These are phyloP conservation scores for Heliangelus exortis DNA, from an alignment of 2,797 vertebrate species.

Conservation along the genomic window DNA sequence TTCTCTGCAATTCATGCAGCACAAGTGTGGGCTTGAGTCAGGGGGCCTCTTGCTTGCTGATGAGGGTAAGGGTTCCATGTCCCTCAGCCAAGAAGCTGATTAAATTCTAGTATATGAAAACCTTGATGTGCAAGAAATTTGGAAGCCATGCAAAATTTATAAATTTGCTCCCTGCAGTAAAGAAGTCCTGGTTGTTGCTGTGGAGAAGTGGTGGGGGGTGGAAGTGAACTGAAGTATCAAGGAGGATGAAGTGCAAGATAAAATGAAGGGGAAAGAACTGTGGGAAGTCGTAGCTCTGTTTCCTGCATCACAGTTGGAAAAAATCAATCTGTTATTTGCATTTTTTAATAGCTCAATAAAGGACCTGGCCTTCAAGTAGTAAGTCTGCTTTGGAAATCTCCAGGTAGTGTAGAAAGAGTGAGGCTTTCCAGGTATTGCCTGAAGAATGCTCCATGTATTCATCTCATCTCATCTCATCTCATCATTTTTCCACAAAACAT, in stretches of 20 bases:
- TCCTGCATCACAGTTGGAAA: background rate
- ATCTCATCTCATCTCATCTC: background rate
- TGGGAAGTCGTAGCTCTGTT: background rate
- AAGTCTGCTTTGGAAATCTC: background rate
- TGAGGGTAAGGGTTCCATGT: background rate
- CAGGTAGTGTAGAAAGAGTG: background rate
- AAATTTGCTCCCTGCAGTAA: background rate
- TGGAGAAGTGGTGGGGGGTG: background rate
- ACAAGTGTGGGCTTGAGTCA: background rate
- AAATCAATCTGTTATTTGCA: background rate
- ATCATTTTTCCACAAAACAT: background rate
- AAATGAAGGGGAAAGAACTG: background rate
- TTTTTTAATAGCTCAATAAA: background rate
- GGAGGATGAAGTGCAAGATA: background rate
- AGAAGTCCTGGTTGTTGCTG: background rate
- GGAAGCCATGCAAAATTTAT: background rate
- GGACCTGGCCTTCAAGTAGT: background rate
- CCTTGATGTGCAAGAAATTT: background rate
- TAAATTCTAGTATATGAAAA: background rate
- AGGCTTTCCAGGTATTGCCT: background rate
- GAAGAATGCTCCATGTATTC: background rate
- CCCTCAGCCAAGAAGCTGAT: background rate
- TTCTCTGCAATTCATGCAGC: background rate
- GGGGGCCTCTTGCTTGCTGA: background rate
- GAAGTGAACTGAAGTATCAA: background rate